A percentile compares a stretch with the other conserved stretches of the same genome.
Conservation (phyloP, 2,113 vertebrate species). For the Callospermophilus lateralis region DNA sequence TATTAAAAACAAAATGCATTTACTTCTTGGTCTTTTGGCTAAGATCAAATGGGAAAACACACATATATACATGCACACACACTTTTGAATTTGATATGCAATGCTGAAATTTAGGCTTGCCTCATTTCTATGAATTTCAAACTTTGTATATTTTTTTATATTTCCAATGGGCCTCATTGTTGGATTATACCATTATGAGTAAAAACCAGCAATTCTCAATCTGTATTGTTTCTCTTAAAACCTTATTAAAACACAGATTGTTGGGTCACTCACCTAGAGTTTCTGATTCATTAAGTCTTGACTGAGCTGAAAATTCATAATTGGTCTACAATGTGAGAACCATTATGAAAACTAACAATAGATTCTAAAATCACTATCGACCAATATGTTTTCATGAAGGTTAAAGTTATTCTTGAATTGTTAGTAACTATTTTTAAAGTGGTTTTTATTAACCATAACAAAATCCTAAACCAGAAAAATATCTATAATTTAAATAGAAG, state of each 20-base stretch:
- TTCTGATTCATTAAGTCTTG: not conserved
- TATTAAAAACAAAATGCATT: not conserved
- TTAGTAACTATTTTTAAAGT: not conserved
- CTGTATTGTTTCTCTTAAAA: not conserved
- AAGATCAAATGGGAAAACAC: not conserved
- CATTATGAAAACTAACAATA: not conserved
- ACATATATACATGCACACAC: no score
- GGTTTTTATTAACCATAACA: not conserved
- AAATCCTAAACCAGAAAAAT: not conserved
- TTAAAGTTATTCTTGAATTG: not conserved
- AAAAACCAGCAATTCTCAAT: not conserved
- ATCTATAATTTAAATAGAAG: not conserved
- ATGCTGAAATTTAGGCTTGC: not conserved
- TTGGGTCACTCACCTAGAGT: not conserved
- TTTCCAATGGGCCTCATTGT: not conserved
- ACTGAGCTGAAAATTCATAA: not conserved
- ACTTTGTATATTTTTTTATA: not conserved
- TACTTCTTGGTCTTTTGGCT: not conserved
- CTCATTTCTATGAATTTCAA: not conserved
- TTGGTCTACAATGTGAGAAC: not conserved
- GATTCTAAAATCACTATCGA: not conserved
- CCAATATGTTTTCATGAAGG: not conserved
- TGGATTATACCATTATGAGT: not conserved
- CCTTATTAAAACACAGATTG: not conserved
- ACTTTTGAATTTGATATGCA: not conserved